phyloP scores from a whole-genome alignment of 1,140 invertebrate species.

The Condylostylus longicornis region DNA sequence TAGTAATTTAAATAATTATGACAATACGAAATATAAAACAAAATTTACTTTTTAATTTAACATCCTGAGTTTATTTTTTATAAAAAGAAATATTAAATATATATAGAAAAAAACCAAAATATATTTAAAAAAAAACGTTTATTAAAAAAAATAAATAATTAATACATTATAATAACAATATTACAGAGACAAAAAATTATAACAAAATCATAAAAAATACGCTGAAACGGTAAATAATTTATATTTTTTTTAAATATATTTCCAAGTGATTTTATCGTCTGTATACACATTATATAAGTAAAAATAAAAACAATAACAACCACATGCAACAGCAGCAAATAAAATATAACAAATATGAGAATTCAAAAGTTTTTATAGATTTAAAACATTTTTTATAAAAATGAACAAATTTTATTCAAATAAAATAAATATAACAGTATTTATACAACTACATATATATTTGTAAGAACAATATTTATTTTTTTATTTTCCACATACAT shows the following conservation, averaged over 20 bases:
- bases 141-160: too few relatives aligned
- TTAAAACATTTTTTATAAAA: constrained; percentile 7
- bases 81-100: too few relatives aligned
- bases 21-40: too few relatives aligned
- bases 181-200: constrained; percentile 1
- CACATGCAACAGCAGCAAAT: constrained; percentile 27
- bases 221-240: not conserved
- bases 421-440: constrained; percentile 7
- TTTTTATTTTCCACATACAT: constrained; percentile 11
- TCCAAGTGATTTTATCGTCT: too few relatives aligned
- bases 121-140: too few relatives aligned
- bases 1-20: too few relatives aligned
- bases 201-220: not conserved
- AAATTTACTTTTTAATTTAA: too few relatives aligned
- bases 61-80: too few relatives aligned
- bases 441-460: constrained; percentile 14
- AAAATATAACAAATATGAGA: constrained; percentile 17
- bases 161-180: too few relatives aligned
- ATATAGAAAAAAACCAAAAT: too few relatives aligned
- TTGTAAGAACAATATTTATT: not conserved
- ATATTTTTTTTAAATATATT: not conserved
- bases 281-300: constrained; percentile 10
- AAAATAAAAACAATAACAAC: constrained; percentile 12
- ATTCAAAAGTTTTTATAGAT: not conserved
- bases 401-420: constrained; percentile 15